Evolutionary conservation across 2,888 invertebrate species (phyloP).

Genomic region (Drosophila multiciliata): DNA sequence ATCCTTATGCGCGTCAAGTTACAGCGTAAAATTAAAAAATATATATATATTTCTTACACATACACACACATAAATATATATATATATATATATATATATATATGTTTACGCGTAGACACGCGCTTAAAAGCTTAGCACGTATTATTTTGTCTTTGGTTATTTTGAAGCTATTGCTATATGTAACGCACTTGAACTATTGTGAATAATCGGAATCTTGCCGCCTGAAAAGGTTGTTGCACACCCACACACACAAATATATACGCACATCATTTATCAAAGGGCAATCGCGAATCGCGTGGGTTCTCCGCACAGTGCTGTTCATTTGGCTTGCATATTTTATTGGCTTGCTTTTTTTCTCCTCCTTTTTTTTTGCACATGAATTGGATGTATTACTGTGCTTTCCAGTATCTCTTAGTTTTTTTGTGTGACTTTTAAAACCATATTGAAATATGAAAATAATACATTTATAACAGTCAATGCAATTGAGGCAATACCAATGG

Average conservation of each 20-base stretch:
- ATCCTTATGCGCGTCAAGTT: slow-evolving; percentile 40
- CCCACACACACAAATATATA: slow-evolving; percentile 1
- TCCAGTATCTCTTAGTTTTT: background rate
- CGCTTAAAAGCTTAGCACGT: background rate
- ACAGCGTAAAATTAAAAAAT: slow-evolving; percentile 2
- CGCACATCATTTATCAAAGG: slow-evolving; percentile 14
- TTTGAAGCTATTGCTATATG: background rate
- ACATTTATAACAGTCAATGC: background rate
- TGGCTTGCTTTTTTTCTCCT: background rate
- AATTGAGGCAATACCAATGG: background rate
- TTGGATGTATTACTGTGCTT: background rate
- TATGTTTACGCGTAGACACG: background rate
- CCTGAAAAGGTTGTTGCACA: slow-evolving; percentile 4
- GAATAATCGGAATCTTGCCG: background rate
- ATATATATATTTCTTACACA: background rate
- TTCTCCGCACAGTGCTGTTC: slow-evolving; percentile 3
- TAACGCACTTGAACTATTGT: background rate
- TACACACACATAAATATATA: slow-evolving; percentile 4
- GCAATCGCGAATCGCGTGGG: slow-evolving; percentile 12
- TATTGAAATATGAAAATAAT: background rate
- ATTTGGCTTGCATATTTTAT: slow-evolving; percentile 2
- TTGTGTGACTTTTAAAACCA: background rate
- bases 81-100: slow-evolving; percentile 7
- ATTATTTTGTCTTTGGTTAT: background rate
- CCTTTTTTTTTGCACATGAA: background rate